These are phyloP conservation scores for Leptinotarsa lineolata DNA, from an alignment of 1,140 invertebrate species.

Conservation along the genomic window DNA sequence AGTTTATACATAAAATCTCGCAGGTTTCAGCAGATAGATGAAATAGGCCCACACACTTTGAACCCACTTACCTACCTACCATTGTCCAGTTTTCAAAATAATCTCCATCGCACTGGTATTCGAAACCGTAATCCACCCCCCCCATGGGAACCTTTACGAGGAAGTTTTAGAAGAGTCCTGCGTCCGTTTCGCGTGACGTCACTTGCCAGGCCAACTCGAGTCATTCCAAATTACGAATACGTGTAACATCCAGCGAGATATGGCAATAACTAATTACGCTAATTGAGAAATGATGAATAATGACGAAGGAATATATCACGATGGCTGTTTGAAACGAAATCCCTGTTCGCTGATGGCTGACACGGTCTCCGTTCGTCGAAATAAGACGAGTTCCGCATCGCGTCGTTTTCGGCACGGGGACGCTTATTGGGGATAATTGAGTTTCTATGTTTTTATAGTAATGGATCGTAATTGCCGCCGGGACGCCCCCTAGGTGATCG, in stretches of 20 bases:
- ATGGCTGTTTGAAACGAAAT: slow-evolving; percentile 22
- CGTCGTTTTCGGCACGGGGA: background rate
- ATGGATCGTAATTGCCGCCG: slow-evolving; percentile 22
- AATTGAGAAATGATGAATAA: slow-evolving; percentile 40
- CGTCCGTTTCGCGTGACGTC: too few relatives aligned
- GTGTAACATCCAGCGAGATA: slow-evolving; percentile 33
- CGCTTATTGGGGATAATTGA: slow-evolving; percentile 23
- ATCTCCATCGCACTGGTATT: too few relatives aligned
- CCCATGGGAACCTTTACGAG: too few relatives aligned
- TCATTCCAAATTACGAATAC: slow-evolving; percentile 35
- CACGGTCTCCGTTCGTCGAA: slow-evolving; percentile 15
- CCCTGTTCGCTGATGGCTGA: slow-evolving; percentile 24
- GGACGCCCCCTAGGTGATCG: slow-evolving; percentile 3
- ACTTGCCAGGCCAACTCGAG: background rate
- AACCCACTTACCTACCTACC: too few relatives aligned
- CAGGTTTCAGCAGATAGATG: too few relatives aligned
- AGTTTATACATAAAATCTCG: too few relatives aligned
- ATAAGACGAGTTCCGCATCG: slow-evolving; percentile 20
- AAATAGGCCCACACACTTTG: too few relatives aligned
- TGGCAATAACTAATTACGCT: slow-evolving; percentile 36
- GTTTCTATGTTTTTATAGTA: slow-evolving; percentile 32
- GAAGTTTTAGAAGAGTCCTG: too few relatives aligned
- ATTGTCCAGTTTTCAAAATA: too few relatives aligned
- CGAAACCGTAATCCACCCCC: too few relatives aligned
- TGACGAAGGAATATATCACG: slow-evolving; percentile 27